Percentiles rank a stretch among this genome's conserved stretches.
These are phyloP conservation scores for Sitophilus oryzae DNA, from an alignment of 1,140 invertebrate genomes.

Conservation along the genomic window DNA sequence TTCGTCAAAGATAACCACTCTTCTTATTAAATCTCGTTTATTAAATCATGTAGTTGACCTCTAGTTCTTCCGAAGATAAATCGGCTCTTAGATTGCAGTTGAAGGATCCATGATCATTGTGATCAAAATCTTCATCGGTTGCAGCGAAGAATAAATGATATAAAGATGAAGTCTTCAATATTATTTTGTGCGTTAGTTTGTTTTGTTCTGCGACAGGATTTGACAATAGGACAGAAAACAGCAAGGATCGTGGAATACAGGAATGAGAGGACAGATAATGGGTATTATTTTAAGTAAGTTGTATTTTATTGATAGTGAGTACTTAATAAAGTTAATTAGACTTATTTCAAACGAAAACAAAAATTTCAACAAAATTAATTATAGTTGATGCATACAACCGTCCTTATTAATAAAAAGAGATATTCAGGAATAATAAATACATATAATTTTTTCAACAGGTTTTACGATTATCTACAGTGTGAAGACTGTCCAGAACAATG, in stretches of 20 bases:
- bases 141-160: background rate
- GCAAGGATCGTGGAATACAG: background rate
- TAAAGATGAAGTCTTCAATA: background rate
- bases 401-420: too few species aligned
- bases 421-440: too few species aligned
- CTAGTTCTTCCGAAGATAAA: background rate
- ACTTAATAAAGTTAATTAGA: too few species aligned
- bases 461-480: too few species aligned
- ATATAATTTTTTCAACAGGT: too few species aligned
- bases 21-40: background rate
- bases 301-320: background rate
- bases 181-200: background rate
- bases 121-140: background rate
- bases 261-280: background rate
- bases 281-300: background rate
- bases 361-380: background rate
- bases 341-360: too few species aligned
- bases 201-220: background rate
- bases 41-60: background rate
- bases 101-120: background rate
- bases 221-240: background rate
- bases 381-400: too few species aligned
- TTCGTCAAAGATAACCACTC: background rate
- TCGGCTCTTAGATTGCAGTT: background rate
- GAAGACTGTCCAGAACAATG: too few species aligned